A percentile compares a stretch with the other conserved stretches of the same genome.
These are phyloP conservation scores for Tautogolabrus adspersus DNA, from an alignment of 2,113 vertebrate genomes.

Conservation along the genomic window DNA sequence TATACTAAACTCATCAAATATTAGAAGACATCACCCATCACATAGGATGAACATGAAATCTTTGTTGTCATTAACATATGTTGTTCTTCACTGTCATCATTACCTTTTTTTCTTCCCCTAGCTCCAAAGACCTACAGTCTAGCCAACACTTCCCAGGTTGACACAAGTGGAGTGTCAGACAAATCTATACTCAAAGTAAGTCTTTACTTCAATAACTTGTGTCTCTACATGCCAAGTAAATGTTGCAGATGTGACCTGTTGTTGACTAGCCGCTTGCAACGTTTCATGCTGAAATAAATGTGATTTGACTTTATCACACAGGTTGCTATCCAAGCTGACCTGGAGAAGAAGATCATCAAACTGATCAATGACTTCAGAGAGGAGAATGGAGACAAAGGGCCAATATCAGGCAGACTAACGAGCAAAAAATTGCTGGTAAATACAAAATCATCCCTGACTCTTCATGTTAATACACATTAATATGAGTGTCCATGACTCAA, in stretches of 20 bases:
- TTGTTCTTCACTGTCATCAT: not conserved
- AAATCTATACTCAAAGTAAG: constrained; percentile 93
- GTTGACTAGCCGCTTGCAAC: not conserved
- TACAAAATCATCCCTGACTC: not conserved
- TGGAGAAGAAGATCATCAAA: constrained; percentile 94
- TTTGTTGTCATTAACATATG: too few species aligned
- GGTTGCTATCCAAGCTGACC: constrained; percentile 91
- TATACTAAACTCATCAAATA: too few species aligned
- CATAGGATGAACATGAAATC: too few species aligned
- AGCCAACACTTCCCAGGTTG: constrained; percentile 82
- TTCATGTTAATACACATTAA: not conserved
- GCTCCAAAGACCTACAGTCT: constrained; percentile 97
- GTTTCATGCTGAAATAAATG: not conserved
- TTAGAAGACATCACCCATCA: too few species aligned
- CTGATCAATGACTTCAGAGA: constrained; percentile 94
- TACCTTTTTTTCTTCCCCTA: constrained; percentile 58
- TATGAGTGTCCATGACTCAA: not conserved
- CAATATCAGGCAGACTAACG: constrained; percentile 93
- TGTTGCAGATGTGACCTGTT: not conserved
- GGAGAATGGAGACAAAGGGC: constrained; percentile 88
- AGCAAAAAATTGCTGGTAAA: constrained; percentile 94
- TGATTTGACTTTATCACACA: constrained; percentile 54
- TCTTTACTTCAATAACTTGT: not conserved
- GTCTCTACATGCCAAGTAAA: not conserved
- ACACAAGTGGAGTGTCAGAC: constrained; percentile 85